Evolutionary conservation across 2,888 invertebrate genomes (phyloP), one percentile per base, ranked within the genome.

Genomic region (Lasioglossum vierecki): DNA sequence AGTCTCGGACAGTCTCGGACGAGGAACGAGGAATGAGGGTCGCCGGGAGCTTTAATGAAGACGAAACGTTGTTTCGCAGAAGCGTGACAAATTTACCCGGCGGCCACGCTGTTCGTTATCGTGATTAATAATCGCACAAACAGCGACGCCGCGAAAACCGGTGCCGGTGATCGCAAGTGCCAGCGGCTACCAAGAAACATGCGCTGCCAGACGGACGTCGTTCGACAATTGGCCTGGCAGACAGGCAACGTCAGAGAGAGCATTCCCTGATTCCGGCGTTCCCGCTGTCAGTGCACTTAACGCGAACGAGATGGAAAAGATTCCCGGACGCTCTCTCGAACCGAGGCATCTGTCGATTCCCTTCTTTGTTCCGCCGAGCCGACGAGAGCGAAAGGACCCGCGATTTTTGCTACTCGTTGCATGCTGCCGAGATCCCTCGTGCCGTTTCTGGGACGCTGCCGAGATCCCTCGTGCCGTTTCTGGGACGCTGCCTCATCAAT

Each of bases 201-300:
- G 79, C 76, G 66, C 75, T 39, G 53, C 53, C 83, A 60, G 73
- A 84, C 73, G 46, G 60, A 68, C 72, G 63, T 75, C 71, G 88
- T 85, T 88, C 83, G 86, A 88, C 91, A 90, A 92, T 91, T 89
- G 88, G 82, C 85, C 75, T 76, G 85, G 80, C 88, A 89, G 92
- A 87, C 91, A 84, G 35, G 77, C 76, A 80, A 71, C 84, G 87
- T 90, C 82, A 82, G 77, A 70, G 44, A 30, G 44, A 30, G 76
- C 79, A 63, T 79, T 79, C 78, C 82, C 78, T 75, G 82, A 76
- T 76, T 83, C 86, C 75, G 44, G 79, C 76, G 60, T 57, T 70
- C 35, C 72, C 49, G 63, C 39, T 30, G 81, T 73, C 79, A 66
- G 79, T 70, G 83, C 71, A 49, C 39, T 82, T 79, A 83, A 77